These are phyloP conservation scores for Morpho helenor DNA, from an alignment of 2,888 invertebrate species.

Conservation along the genomic window DNA sequence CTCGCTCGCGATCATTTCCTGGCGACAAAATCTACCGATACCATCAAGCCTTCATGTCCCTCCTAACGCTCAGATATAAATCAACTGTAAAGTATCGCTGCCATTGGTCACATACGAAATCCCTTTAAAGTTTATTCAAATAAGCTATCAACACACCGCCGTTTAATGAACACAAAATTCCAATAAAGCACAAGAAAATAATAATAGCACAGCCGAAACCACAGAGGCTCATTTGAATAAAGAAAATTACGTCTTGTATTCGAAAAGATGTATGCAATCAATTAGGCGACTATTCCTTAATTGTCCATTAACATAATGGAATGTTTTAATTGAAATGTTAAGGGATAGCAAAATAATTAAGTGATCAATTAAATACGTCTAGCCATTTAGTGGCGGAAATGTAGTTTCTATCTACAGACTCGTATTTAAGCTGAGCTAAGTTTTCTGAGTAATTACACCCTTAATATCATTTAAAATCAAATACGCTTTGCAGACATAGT, in stretches of 20 bases:
- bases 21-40: constrained; percentile 73
- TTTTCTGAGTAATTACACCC: constrained; percentile 2
- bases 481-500: too few relatives aligned
- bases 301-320: constrained; percentile 74
- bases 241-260: constrained; percentile 65
- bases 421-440: constrained; percentile 1
- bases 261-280: constrained; percentile 63
- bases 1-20: constrained; percentile 62
- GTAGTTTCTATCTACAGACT: constrained; percentile 2
- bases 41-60: constrained; percentile 61
- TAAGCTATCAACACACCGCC: constrained; percentile 57
- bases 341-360: constrained; percentile 73
- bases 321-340: constrained; percentile 68
- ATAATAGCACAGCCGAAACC: constrained; percentile 72
- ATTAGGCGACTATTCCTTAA: constrained; percentile 70
- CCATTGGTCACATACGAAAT: constrained; percentile 39
- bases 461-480: background rate
- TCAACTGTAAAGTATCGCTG: constrained; percentile 48
- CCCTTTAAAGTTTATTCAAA: constrained; percentile 62
- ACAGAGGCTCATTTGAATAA: constrained; percentile 74
- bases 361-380: constrained; percentile 57
- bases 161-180: constrained; percentile 69
- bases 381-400: constrained; percentile 10
- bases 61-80: constrained; percentile 56
- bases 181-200: constrained; percentile 72